Evolutionary conservation across 2,797 vertebrate species (phyloP).

Genomic region (Geotrypetes seraphini): DNA sequence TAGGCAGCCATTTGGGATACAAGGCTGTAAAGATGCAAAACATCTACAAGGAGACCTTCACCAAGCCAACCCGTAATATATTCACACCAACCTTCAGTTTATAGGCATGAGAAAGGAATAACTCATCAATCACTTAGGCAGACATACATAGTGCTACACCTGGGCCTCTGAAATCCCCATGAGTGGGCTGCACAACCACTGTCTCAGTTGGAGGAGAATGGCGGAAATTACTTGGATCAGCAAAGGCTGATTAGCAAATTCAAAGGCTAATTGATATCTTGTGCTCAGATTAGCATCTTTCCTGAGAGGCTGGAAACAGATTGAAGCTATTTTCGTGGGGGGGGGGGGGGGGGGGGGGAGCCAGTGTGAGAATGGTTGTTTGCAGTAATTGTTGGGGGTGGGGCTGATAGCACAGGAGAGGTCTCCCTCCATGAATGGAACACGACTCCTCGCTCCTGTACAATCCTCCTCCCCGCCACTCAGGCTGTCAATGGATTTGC

Average conservation of each 20-base stretch:
- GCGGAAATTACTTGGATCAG: slow-evolving; percentile 23
- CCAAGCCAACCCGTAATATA: slow-evolving; percentile 3
- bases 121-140: slow-evolving; percentile 32
- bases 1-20: no score
- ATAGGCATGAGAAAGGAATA: slow-evolving; percentile 17
- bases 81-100: slow-evolving; percentile 28
- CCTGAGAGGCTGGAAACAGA: no score
- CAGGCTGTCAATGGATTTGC: slow-evolving; percentile 35
- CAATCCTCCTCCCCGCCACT: no score
- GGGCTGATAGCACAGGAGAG: no score
- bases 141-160: slow-evolving; percentile 23
- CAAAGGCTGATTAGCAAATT: slow-evolving; percentile 10
- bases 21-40: no score
- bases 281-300: slow-evolving; percentile 3
- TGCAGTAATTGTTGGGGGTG: no score
- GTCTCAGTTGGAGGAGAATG: slow-evolving; percentile 34
- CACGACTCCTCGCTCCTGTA: no score
- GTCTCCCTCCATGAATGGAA: no score
- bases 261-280: slow-evolving; percentile 26
- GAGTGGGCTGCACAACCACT: slow-evolving; percentile 7
- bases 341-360: no score
- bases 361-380: no score
- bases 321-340: no score
- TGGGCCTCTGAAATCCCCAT: slow-evolving; percentile 23
- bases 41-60: no score